Evolutionary conservation across 2,888 invertebrate species (phyloP).

Genomic region (Megalurothrips usitatus): DNA sequence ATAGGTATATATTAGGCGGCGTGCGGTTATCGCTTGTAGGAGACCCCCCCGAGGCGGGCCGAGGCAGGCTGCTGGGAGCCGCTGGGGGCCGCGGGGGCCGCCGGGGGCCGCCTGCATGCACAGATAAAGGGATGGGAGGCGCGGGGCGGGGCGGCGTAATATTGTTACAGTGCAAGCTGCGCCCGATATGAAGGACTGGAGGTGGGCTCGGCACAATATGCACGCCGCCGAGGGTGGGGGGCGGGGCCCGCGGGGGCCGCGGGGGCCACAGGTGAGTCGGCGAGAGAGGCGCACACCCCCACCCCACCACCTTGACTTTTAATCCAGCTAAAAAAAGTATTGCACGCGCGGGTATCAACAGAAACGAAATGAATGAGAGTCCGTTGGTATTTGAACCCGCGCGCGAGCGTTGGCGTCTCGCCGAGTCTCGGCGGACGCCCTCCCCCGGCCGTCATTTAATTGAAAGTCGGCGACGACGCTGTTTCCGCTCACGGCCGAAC

Average conservation of each 20-base stretch:
- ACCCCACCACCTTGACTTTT: too few relatives aligned
- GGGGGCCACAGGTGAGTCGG: neutral
- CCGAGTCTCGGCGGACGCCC: neutral
- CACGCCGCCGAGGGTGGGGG: neutral
- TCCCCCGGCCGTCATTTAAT: neutral
- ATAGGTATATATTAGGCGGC: slow-evolving; percentile 21
- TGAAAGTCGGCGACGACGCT: neutral
- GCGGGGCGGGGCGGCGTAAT: neutral
- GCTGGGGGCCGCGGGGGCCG: too few relatives aligned
- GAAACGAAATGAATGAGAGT: neutral
- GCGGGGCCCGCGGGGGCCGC: neutral
- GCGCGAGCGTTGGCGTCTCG: neutral
- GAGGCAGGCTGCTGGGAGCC: too few relatives aligned
- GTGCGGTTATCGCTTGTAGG: too few relatives aligned
- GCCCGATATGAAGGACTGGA: neutral
- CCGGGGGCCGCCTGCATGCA: neutral
- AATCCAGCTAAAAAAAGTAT: neutral
- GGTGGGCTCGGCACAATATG: neutral
- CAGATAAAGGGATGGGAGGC: neutral
- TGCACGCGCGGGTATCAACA: neutral
- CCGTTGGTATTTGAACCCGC: neutral
- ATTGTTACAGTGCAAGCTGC: neutral
- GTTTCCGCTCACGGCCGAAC: neutral
- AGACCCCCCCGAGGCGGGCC: too few relatives aligned
- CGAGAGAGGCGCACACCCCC: neutral